Evolutionary conservation across 2,113 vertebrate genomes (phyloP).

Genomic region (Puffinus mauretanicus): DNA sequence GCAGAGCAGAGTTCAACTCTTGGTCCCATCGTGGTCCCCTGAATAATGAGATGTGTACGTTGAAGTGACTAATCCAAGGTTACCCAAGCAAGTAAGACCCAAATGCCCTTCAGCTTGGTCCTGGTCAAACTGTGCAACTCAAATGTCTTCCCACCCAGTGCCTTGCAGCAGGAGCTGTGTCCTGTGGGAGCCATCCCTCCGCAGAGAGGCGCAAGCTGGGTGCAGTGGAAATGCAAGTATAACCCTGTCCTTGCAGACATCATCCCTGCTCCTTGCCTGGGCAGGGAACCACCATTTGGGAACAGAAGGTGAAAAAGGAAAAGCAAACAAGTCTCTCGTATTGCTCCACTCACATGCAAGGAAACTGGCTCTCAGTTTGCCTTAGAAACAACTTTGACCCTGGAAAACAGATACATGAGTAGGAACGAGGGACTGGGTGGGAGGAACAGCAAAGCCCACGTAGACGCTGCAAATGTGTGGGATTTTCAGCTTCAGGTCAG

Average conservation of each 20-base stretch:
- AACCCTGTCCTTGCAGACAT: background rate
- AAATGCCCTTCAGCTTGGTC: background rate
- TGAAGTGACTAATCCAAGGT: background rate
- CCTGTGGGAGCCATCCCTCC: background rate
- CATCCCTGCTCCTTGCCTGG: background rate
- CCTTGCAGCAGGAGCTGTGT: background rate
- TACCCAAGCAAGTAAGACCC: background rate
- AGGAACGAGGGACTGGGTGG: background rate
- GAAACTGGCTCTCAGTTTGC: background rate
- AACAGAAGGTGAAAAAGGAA: background rate
- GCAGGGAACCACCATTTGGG: background rate
- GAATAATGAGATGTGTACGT: rapidly evolving
- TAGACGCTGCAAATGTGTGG: background rate
- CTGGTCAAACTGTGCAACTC: background rate
- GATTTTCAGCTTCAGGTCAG: conserved; percentile 36
- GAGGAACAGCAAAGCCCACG: background rate
- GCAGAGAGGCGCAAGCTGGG: background rate
- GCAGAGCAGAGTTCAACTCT: background rate
- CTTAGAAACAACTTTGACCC: background rate
- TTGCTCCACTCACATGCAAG: background rate
- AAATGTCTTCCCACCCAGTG: background rate
- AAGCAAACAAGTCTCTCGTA: background rate
- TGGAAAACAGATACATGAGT: background rate
- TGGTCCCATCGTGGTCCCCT: rapidly evolving
- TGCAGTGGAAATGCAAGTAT: background rate